A percentile compares a stretch with the other conserved stretches of the same genome.
These are phyloP conservation scores for Phymorhynchus buccinoides DNA, from an alignment of 1,140 invertebrate genomes.

Conservation along the genomic window DNA sequence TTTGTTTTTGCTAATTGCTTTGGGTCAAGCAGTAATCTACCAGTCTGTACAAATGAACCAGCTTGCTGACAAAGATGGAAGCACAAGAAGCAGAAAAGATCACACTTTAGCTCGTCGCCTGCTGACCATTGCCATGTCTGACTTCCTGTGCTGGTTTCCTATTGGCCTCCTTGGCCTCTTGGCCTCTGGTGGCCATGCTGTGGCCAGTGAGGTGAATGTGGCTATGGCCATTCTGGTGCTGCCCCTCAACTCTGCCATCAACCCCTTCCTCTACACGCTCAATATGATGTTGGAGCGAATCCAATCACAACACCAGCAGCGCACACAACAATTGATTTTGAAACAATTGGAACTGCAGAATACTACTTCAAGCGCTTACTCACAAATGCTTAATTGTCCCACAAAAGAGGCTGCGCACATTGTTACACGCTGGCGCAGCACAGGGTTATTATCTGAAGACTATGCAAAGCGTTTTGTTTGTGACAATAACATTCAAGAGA, in stretches of 20 bases:
- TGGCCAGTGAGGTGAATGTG: conserved; percentile 52
- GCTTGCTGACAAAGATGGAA: background rate
- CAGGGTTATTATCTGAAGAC: too few relatives aligned
- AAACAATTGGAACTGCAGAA: too few relatives aligned
- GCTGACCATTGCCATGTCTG: conserved; percentile 41
- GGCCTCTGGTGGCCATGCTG: conserved; percentile 39
- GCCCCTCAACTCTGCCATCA: conserved; percentile 54
- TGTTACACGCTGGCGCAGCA: too few relatives aligned
- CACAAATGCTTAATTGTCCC: too few relatives aligned
- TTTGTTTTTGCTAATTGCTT: conserved; percentile 45
- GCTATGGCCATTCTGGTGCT: conserved; percentile 52
- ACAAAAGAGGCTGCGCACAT: too few relatives aligned
- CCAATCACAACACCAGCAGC: conserved; percentile 4
- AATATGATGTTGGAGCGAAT: conserved; percentile 17
- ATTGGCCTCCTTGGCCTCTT: conserved; percentile 37
- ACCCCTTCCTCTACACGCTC: conserved; percentile 55
- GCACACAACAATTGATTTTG: too few relatives aligned
- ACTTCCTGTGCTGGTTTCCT: conserved; percentile 43
- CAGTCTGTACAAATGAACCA: conserved; percentile 4
- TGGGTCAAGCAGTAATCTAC: conserved; percentile 50
- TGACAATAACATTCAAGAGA: too few relatives aligned
- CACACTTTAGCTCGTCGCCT: conserved; percentile 43
- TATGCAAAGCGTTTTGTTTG: too few relatives aligned
- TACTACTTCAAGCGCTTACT: too few relatives aligned
- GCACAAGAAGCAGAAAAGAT: conserved; percentile 28